These are phyloP conservation scores for Nebria brevicollis DNA, from an alignment of 2,888 invertebrate species.

Conservation along the genomic window DNA sequence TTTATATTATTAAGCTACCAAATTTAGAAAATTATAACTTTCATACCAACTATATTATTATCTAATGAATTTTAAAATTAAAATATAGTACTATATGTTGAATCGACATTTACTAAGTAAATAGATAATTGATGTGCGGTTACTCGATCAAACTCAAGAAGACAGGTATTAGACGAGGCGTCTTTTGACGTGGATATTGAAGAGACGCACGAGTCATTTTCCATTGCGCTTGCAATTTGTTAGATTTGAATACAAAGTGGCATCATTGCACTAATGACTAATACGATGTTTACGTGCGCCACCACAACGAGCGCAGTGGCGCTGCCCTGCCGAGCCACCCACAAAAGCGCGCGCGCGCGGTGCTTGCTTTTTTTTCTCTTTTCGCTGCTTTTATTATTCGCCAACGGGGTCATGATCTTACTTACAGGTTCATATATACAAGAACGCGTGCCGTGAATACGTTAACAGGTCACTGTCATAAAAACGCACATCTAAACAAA, in stretches of 20 bases:
- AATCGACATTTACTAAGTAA: not conserved
- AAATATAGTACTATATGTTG: too few relatives aligned
- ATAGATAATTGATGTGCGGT: not conserved
- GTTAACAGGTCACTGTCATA: not conserved
- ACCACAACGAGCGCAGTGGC: constrained; percentile 7
- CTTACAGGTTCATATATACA: not conserved
- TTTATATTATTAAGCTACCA: too few relatives aligned
- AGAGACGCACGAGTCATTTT: not conserved
- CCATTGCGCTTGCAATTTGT: constrained; percentile 20
- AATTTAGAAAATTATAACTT: too few relatives aligned
- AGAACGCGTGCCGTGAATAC: constrained; percentile 16
- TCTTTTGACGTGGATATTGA: not conserved
- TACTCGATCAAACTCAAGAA: not conserved
- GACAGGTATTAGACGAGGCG: not conserved
- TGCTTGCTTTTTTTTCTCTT: not conserved
- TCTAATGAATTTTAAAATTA: too few relatives aligned
- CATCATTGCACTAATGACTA: constrained; percentile 40
- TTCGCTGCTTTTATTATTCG: not conserved
- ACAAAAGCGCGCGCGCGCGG: constrained; percentile 11
- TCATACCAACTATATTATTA: too few relatives aligned
- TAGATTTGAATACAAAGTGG: constrained; percentile 28
- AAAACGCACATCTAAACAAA: not conserved
- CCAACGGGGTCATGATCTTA: constrained; percentile 20
- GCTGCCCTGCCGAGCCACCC: constrained; percentile 15
- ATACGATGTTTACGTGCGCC: constrained; percentile 23